phyloP scores from a whole-genome alignment of 1,140 invertebrate species.

The Agraylea sexmaculata region DNA sequence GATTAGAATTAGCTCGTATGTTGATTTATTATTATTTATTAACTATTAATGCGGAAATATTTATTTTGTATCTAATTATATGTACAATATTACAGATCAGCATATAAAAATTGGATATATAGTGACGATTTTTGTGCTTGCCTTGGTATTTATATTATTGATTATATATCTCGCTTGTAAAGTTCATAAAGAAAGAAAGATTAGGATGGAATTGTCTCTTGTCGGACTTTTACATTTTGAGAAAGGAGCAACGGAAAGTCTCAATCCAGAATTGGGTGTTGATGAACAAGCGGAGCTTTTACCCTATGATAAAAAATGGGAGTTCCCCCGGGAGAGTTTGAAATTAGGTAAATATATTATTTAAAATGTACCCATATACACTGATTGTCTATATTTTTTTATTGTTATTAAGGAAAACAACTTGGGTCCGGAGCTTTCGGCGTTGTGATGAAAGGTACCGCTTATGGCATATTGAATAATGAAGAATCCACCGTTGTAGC shows the following conservation, averaged over 20 bases:
- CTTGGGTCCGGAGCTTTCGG: slow-evolving; percentile 88
- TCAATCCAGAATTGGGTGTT: slow-evolving; percentile 80
- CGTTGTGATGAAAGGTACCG: slow-evolving; percentile 80
- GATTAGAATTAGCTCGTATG: slow-evolving; percentile 29
- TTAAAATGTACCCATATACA: not conserved
- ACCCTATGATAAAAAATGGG: slow-evolving; percentile 82
- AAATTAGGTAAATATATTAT: slow-evolving; percentile 54
- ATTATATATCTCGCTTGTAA: slow-evolving; percentile 43
- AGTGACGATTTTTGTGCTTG: slow-evolving; percentile 30
- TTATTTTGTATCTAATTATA: slow-evolving; percentile 16
- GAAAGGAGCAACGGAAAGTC: slow-evolving; percentile 61
- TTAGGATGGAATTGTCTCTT: slow-evolving; percentile 48
- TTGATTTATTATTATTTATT: slow-evolving; percentile 13
- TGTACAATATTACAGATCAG: slow-evolving; percentile 14
- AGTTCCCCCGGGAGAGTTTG: slow-evolving; percentile 76
- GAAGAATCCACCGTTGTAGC: slow-evolving; percentile 63
- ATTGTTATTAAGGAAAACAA: slow-evolving; percentile 50
- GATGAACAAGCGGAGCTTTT: slow-evolving; percentile 85
- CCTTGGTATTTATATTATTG: slow-evolving; percentile 39
- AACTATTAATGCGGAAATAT: slow-evolving; percentile 22
- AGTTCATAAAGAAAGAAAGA: slow-evolving; percentile 46
- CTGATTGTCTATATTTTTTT: slow-evolving; percentile 1
- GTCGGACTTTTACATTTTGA: slow-evolving; percentile 65
- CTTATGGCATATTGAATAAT: slow-evolving; percentile 58
- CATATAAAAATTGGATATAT: slow-evolving; percentile 24